Evolutionary conservation across 1,140 invertebrate genomes (phyloP), one percentile per base, ranked within the genome.

Genomic region (Cyrtorhinus lividipennis): DNA sequence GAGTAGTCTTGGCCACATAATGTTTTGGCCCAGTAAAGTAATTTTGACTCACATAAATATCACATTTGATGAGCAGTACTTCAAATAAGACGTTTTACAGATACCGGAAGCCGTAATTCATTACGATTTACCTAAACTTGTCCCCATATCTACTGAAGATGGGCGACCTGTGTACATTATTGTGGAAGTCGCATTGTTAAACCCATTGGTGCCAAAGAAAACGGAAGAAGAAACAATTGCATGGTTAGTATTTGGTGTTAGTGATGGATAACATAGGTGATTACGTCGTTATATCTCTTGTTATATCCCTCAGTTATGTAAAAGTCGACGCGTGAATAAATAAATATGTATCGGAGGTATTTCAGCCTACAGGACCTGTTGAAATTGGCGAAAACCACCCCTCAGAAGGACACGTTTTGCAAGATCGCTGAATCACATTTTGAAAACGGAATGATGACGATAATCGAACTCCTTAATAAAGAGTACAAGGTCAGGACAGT

Each of bases 191-290:
- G 25, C 18, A 53, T 27, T 62, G 2, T 23, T 53, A 3, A 62
- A 62, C n/a, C 61, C 61, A 23, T 22, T 62, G 8, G 45, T 62
- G n/a, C 61, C 44, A 0, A 62, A 56, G 25, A 62, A 62, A 26
- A 58, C 61, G 15, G 46, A 53, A 18, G 45, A 58, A 18, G 61
- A 62, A 59, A 53, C 30, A 24, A 62, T 27, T 20, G 1, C n/a
- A 3, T 18, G 26, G 61, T 62, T 27, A 8, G 48, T 53, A 13
- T 53, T n/a, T n/a, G n/a, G n/a, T n/a, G n/a, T n/a, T n/a, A n/a
- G n/a, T n/a, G n/a, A n/a, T n/a, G n/a, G n/a, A n/a, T n/a, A n/a
- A 56, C 23, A 56, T 56, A 24, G 22, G 3, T 22, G 24, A 56
- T 24, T 24, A 10, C 22, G 22, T 2, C n/a, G n/a, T n/a, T n/a